A percentile compares a stretch with the other conserved stretches of the same genome.
Conservation (phyloP, 2,888 invertebrate species). For the Pherbina coryleti region DNA sequence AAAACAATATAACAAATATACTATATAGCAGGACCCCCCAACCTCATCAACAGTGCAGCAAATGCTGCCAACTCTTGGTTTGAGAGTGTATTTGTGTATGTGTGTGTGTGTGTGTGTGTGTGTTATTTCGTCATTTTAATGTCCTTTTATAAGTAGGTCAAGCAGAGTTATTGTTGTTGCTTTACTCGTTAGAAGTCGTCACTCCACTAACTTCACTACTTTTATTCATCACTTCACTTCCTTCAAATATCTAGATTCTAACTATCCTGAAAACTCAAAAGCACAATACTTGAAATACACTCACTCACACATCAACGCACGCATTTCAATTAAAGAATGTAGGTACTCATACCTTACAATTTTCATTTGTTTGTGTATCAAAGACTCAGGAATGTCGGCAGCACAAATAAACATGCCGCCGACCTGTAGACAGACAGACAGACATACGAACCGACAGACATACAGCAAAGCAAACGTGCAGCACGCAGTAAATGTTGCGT, state of each 20-base stretch:
- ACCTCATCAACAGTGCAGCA: not conserved
- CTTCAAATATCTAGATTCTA: not conserved
- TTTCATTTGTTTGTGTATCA: not conserved
- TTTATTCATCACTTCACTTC: not conserved
- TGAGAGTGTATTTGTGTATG: not conserved
- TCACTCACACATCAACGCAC: not conserved
- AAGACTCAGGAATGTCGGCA: not conserved
- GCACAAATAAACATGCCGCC: constrained; percentile 15
- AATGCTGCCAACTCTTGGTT: constrained; percentile 13
- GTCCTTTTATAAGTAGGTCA: constrained; percentile 25
- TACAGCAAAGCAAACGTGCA: not conserved
- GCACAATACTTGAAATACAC: not conserved
- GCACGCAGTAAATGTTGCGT: constrained; percentile 10
- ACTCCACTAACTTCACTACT: not conserved
- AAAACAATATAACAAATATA: not conserved
- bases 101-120: not conserved
- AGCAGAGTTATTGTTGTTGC: constrained; percentile 18
- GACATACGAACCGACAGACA: not conserved
- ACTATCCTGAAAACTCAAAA: not conserved
- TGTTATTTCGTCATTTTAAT: constrained; percentile 2
- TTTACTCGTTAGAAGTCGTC: not conserved
- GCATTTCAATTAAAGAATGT: not conserved
- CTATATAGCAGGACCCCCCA: not conserved
- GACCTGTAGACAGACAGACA: not conserved
- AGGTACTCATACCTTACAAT: not conserved